Conservation (phyloP, 2,888 invertebrate species). For the Dasysyrphus albostriatus region DNA sequence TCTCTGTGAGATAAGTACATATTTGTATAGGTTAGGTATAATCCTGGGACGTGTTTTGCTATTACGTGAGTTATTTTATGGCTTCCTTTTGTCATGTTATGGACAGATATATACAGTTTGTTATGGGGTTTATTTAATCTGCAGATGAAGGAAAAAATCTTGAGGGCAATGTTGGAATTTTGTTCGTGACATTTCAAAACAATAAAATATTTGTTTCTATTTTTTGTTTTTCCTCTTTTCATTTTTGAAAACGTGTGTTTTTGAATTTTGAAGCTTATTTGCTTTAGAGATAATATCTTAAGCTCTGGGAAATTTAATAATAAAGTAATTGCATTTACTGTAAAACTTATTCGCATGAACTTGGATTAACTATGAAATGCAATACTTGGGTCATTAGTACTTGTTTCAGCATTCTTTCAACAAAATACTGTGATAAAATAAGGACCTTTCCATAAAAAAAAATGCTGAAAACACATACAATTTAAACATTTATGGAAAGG, state of each 20-base stretch:
- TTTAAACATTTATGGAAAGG: too few species aligned
- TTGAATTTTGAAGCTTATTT: neutral
- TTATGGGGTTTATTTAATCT: slow-evolving; percentile 20
- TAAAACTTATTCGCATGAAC: too few species aligned
- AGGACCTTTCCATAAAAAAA: too few species aligned
- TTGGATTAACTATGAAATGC: too few species aligned
- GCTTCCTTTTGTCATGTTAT: slow-evolving; percentile 27
- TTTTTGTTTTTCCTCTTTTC: neutral
- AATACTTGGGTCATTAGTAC: too few species aligned
- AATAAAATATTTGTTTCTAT: neutral
- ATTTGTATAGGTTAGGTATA: slow-evolving; percentile 14
- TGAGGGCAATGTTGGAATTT: neutral
- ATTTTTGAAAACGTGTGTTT: neutral
- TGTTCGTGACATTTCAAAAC: neutral
- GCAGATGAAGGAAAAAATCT: neutral
- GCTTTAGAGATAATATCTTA: neutral
- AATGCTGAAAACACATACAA: too few species aligned
- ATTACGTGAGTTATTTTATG: slow-evolving; percentile 31
- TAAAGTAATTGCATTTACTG: too few species aligned
- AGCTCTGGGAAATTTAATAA: too few species aligned
- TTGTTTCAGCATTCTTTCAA: too few species aligned
- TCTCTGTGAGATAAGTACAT: neutral
- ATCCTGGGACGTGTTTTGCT: slow-evolving; percentile 36
- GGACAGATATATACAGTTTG: neutral
- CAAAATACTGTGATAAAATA: too few species aligned